These are phyloP conservation scores for Aurelia aurita complex sp. Pacific DNA, from an alignment of 30 jellyfish, hydroid and myxozoan species.

Conservation along the genomic window DNA sequence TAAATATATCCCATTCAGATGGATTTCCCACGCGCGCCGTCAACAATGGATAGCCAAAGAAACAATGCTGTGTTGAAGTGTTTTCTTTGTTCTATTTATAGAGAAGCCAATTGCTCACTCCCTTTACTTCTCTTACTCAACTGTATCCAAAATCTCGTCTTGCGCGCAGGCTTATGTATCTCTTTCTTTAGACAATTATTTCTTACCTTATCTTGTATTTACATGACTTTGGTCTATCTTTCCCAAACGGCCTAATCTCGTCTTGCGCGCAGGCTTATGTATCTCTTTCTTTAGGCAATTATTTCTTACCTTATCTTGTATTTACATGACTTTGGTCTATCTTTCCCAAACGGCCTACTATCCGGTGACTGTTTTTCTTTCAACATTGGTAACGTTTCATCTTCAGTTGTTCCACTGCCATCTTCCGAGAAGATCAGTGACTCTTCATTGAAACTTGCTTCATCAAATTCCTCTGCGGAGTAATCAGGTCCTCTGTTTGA, in stretches of 20 bases:
- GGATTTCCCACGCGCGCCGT: too few relatives aligned
- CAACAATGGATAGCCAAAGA: too few relatives aligned
- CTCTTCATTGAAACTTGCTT: slow-evolving; percentile 14
- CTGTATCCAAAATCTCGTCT: too few relatives aligned
- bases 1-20: too few relatives aligned
- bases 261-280: too few relatives aligned
- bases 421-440: slow-evolving; percentile 28
- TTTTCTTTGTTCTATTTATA: too few relatives aligned
- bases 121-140: too few relatives aligned
- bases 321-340: slow-evolving; percentile 47
- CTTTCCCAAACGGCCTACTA: neutral
- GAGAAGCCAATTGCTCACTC: too few relatives aligned
- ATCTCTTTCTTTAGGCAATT: too few relatives aligned
- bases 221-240: slow-evolving; percentile 43
- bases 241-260: neutral
- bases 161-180: too few relatives aligned
- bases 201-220: slow-evolving; percentile 38
- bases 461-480: neutral
- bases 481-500: neutral
- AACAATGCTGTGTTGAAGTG: too few relatives aligned
- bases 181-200: too few relatives aligned
- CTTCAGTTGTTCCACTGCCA: slow-evolving; percentile 36
- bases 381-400: slow-evolving; percentile 5
- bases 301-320: slow-evolving; percentile 24
- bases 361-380: slow-evolving; percentile 2